Percentiles rank a stretch among this genome's conserved stretches.
phyloP scores from a whole-genome alignment of 1,140 invertebrate genomes.

The Triops longicaudatus region DNA sequence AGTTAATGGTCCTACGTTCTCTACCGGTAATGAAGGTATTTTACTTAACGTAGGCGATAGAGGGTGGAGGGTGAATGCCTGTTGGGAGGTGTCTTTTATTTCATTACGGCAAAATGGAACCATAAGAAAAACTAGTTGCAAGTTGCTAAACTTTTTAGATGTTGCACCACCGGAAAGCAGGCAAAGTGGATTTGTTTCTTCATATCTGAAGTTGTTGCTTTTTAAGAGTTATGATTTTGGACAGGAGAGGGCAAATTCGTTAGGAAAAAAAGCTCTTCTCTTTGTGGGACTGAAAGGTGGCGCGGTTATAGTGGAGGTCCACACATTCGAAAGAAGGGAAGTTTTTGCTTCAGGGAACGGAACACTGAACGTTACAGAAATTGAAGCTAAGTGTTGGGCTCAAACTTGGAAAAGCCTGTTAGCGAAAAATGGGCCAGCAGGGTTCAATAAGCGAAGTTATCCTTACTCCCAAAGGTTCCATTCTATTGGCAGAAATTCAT shows the following conservation, averaged over 20 bases:
- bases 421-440: not conserved
- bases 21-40: not conserved
- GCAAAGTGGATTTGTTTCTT: too few species aligned
- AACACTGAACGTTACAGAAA: too few species aligned
- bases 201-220: too few species aligned
- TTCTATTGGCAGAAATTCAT: not conserved
- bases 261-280: not conserved
- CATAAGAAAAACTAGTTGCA: not conserved
- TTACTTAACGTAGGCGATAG: not conserved
- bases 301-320: not conserved
- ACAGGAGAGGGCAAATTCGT: too few species aligned
- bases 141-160: too few species aligned
- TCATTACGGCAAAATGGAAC: not conserved
- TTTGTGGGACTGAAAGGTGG: not conserved
- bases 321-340: not conserved
- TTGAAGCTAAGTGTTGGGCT: too few species aligned
- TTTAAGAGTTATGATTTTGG: too few species aligned
- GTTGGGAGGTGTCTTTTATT: too few species aligned
- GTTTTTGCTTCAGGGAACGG: not conserved
- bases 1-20: not conserved
- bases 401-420: not conserved
- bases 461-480: not conserved
- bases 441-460: not conserved
- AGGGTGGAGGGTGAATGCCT: not conserved
- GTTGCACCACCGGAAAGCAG: too few species aligned